Evolutionary conservation across 2,113 vertebrate genomes (phyloP).

Genomic region (Climacteris rufus): DNA sequence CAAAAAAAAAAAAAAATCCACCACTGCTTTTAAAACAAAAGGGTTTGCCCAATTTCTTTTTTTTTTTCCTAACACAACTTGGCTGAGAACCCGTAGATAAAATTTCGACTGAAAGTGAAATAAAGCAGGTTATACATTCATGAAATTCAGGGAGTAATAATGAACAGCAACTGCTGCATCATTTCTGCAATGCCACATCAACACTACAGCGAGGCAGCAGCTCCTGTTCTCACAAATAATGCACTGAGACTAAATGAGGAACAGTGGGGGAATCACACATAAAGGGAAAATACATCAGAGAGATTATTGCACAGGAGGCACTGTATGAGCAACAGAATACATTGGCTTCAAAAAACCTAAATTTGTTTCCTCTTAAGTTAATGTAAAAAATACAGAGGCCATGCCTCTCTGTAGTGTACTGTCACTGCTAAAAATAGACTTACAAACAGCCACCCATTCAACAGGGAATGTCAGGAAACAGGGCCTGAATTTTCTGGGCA

Average conservation of each 20-base stretch:
- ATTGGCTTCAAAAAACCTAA: conserved; percentile 42
- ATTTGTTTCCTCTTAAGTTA: conserved; percentile 53
- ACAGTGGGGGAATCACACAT: not conserved
- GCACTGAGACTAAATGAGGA: conserved; percentile 33
- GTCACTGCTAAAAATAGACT: conserved; percentile 62
- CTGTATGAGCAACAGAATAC: conserved; percentile 65
- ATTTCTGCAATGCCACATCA: not conserved
- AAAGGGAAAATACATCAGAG: conserved; percentile 51
- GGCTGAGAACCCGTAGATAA: conserved; percentile 13
- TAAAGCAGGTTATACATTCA: conserved; percentile 52
- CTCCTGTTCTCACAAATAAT: conserved; percentile 30
- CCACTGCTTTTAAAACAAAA: not conserved
- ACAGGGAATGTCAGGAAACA: conserved; percentile 21
- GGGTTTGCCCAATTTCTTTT: not conserved
- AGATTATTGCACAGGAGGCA: conserved; percentile 71
- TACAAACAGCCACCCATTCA: conserved; percentile 45
- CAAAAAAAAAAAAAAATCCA: not conserved
- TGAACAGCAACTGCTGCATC: not conserved
- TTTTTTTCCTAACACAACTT: not conserved
- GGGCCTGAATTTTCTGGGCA: conserved; percentile 8
- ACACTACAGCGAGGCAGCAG: not conserved
- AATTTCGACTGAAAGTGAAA: conserved; percentile 45
- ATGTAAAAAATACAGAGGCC: conserved; percentile 38
- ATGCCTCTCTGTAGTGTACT: conserved; percentile 67
- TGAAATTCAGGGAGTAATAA: conserved; percentile 10